phyloP scores from a whole-genome alignment of 2,113 vertebrate genomes.

The Sclerurus mexicanus region DNA sequence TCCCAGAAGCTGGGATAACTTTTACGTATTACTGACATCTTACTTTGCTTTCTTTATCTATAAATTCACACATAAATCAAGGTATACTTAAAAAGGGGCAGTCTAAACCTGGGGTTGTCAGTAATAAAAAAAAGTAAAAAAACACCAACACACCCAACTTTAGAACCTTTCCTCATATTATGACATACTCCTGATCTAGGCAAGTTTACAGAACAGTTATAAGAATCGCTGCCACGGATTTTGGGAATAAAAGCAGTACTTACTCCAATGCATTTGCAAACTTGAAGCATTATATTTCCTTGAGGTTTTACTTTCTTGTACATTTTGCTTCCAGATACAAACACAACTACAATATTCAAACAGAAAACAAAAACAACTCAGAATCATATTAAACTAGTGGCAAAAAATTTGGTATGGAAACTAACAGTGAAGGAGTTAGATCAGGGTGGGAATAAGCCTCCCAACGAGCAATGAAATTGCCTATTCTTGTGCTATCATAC shows the following conservation, averaged over 20 bases:
- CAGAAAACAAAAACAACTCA: background rate
- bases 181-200: background rate
- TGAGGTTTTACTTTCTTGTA: constrained; percentile 89
- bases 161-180: background rate
- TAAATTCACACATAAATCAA: background rate
- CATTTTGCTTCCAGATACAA: constrained; percentile 85
- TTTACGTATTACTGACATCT: background rate
- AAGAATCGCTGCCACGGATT: background rate
- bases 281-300: constrained; percentile 87
- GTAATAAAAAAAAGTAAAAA: background rate
- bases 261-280: constrained; percentile 87
- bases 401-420: background rate
- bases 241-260: constrained; percentile 60
- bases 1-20: background rate
- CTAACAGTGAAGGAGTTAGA: background rate
- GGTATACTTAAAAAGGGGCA: background rate
- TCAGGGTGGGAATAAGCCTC: background rate
- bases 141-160: too few relatives aligned
- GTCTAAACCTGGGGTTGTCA: background rate
- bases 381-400: background rate
- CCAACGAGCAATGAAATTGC: background rate
- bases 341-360: constrained; percentile 80
- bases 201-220: background rate
- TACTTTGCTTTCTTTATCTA: background rate
- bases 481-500: background rate